These are phyloP conservation scores for Sebastes wilsoni DNA, from an alignment of 2,797 vertebrate genomes.

Conservation along the genomic window DNA sequence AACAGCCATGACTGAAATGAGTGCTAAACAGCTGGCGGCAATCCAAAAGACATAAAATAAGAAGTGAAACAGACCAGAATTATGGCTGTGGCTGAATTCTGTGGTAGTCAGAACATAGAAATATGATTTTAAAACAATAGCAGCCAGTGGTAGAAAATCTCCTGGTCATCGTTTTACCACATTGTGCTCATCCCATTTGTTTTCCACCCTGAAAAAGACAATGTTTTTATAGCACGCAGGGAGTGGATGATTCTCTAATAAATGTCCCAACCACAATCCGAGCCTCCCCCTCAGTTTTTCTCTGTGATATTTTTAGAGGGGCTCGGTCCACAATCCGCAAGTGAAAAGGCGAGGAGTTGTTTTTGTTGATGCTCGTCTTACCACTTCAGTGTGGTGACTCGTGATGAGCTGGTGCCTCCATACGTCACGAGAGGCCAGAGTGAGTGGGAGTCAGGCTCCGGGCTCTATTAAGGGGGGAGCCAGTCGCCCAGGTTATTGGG, in stretches of 20 bases:
- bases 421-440: constrained; percentile 69
- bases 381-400: constrained; percentile 78
- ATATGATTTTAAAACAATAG: constrained; percentile 40
- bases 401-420: constrained; percentile 68
- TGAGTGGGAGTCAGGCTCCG: constrained; percentile 82
- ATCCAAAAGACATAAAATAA: constrained; percentile 46
- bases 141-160: constrained; percentile 22
- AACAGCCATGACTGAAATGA: constrained; percentile 30
- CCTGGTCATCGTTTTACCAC: constrained; percentile 54
- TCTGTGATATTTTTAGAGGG: constrained; percentile 73
- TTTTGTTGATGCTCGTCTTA: constrained; percentile 77
- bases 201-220: constrained; percentile 61
- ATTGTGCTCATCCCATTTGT: constrained; percentile 64
- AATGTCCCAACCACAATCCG: constrained; percentile 70
- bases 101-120: constrained; percentile 28
- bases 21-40: constrained; percentile 53
- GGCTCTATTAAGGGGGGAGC: constrained; percentile 75
- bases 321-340: constrained; percentile 58
- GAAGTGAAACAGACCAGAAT: constrained; percentile 26
- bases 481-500: constrained; percentile 69
- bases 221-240: constrained; percentile 61
- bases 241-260: constrained; percentile 76
- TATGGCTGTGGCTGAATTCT: constrained; percentile 8
- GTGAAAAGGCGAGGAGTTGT: constrained; percentile 73
- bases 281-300: constrained; percentile 69